Evolutionary conservation across 92 coral and sea anemone genomes (phyloP).

Genomic region (Epizoanthus scotinus): DNA sequence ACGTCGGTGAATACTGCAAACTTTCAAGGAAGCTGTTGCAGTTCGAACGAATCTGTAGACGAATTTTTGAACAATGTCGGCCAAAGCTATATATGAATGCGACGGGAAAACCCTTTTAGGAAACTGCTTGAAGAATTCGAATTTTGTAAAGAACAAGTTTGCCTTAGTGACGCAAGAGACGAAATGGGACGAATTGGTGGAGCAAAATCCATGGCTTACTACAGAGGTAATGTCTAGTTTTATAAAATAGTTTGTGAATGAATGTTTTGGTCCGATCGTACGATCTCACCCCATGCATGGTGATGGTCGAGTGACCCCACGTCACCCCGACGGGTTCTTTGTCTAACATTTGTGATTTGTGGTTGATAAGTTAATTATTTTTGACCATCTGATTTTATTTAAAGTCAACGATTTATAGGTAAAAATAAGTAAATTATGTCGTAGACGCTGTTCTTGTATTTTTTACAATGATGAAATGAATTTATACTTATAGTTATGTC

Average conservation of each 20-base stretch:
- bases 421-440: too few species aligned
- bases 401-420: too few species aligned
- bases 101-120: conserved; percentile 88
- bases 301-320: background rate
- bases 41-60: background rate
- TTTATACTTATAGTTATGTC: too few species aligned
- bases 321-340: background rate
- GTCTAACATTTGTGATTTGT: background rate
- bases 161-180: conserved; percentile 62
- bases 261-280: background rate
- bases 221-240: conserved; percentile 59
- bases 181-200: conserved; percentile 76
- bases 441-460: too few species aligned
- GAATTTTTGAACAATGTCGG: conserved; percentile 67
- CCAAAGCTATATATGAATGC: conserved; percentile 91
- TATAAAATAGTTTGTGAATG: background rate
- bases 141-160: conserved; percentile 72
- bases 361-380: too few species aligned
- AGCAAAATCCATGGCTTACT: conserved; percentile 78
- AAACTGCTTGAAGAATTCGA: conserved; percentile 58
- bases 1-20: background rate
- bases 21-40: background rate
- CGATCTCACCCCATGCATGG: conserved; percentile 5
- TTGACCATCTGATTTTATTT: too few species aligned
- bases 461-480: too few species aligned